Percentiles rank a stretch among this genome's conserved stretches.
These are phyloP conservation scores for Dorcus parallelipipedus DNA, from an alignment of 2,888 invertebrate species.

Conservation along the genomic window DNA sequence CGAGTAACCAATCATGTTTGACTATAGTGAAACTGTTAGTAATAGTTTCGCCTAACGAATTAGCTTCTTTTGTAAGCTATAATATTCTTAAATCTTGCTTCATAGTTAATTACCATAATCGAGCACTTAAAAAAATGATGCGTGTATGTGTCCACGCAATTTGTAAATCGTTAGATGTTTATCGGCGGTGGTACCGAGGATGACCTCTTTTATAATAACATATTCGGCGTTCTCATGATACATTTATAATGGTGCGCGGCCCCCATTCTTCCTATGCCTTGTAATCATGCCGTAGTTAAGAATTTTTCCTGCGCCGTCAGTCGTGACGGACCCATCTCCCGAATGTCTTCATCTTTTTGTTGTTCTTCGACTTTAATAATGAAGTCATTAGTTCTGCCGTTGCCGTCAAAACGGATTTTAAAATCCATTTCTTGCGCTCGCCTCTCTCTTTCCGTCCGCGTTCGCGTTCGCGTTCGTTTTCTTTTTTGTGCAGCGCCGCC, in stretches of 20 bases:
- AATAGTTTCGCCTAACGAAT: no score
- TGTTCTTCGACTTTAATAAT: slow-evolving; percentile 19
- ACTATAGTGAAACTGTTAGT: no score
- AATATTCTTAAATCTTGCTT: no score
- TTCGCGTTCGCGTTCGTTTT: no score
- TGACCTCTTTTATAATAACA: neutral
- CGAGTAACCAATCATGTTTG: no score
- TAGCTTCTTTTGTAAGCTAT: no score
- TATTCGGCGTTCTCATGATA: slow-evolving; percentile 2
- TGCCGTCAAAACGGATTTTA: slow-evolving; percentile 3
- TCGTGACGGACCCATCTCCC: slow-evolving; percentile 24
- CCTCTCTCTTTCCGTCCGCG: no score
- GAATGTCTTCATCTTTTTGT: slow-evolving; percentile 21
- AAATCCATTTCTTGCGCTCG: neutral
- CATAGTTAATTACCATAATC: no score
- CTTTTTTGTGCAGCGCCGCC: no score
- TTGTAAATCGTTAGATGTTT: slow-evolving; percentile 4
- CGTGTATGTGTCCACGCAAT: neutral
- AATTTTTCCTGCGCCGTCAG: slow-evolving; percentile 16
- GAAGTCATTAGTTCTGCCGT: slow-evolving; percentile 23
- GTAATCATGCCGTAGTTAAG: slow-evolving; percentile 20
- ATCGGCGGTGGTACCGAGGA: neutral
- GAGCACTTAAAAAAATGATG: no score
- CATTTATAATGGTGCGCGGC: slow-evolving; percentile 2
- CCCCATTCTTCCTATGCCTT: slow-evolving; percentile 1